phyloP scores from a whole-genome alignment of 2,888 invertebrate species.

The Gortyna flavago region DNA sequence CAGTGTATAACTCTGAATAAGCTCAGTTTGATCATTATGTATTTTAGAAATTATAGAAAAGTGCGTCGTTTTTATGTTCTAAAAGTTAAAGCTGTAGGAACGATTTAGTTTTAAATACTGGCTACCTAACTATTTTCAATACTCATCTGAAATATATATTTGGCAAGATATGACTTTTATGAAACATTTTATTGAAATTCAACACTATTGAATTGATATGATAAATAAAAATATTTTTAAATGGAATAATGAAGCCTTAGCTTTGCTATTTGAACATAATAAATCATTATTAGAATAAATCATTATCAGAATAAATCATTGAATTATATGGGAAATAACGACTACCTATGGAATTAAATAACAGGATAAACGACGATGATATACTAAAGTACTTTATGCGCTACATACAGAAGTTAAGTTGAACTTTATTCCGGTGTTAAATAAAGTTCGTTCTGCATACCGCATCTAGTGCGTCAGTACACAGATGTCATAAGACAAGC shows the following conservation, averaged over 20 bases:
- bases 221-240: not conserved
- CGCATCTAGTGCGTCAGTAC: conserved; percentile 33
- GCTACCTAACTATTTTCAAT: conserved; percentile 27
- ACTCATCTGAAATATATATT: conserved; percentile 35
- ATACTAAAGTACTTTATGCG: conserved; percentile 16
- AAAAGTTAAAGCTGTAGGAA: conserved; percentile 54
- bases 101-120: conserved; percentile 62
- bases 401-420: not conserved
- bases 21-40: conserved; percentile 22
- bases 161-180: conserved; percentile 31
- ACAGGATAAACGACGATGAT: conserved; percentile 30
- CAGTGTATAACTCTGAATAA: conserved; percentile 27
- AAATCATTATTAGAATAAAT: conserved; percentile 22
- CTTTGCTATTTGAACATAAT: conserved; percentile 23
- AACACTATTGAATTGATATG: conserved; percentile 2
- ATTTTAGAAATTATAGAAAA: conserved; percentile 27
- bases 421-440: not conserved
- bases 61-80: conserved; percentile 27
- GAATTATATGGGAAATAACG: conserved; percentile 40
- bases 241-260: conserved; percentile 20
- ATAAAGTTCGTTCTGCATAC: not conserved
- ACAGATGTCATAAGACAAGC: conserved; percentile 1
- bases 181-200: conserved; percentile 8
- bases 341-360: conserved; percentile 58
- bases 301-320: conserved; percentile 36